Conservation (phyloP, 2,888 invertebrate genomes). For the Lasioglossum lativentre region DNA sequence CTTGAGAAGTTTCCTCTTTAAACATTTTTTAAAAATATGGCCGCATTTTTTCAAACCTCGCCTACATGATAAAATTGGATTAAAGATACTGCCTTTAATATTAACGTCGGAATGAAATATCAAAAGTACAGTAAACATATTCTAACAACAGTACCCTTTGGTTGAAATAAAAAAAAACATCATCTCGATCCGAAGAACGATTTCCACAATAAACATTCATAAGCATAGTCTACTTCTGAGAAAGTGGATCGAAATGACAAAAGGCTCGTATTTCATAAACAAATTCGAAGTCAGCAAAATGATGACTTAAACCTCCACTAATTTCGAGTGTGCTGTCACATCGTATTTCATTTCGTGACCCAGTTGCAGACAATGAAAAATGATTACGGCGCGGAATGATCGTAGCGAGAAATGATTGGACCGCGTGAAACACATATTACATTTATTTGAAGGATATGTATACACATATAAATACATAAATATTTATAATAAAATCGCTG, state of each 20-base stretch:
- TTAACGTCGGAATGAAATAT: too few relatives aligned
- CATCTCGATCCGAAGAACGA: not conserved
- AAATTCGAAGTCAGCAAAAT: not conserved
- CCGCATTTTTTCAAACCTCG: not conserved
- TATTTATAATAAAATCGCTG: constrained; percentile 80
- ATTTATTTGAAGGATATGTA: constrained; percentile 82
- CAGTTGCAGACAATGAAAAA: not conserved
- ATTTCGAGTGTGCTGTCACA: not conserved
- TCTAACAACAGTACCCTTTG: too few relatives aligned
- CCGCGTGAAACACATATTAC: constrained; percentile 80
- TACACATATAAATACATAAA: constrained; percentile 83
- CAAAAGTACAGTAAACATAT: too few relatives aligned
- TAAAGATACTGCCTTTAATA: not conserved
- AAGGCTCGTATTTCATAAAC: not conserved
- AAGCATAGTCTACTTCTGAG: not conserved
- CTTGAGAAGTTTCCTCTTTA: not conserved
- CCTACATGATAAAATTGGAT: not conserved
- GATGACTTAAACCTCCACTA: not conserved
- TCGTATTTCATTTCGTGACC: not conserved
- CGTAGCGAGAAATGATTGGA: not conserved
- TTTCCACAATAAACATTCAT: not conserved
- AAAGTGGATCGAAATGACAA: not conserved
- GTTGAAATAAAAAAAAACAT: not conserved
- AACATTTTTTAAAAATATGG: not conserved
- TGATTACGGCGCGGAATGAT: not conserved